Percentiles rank a stretch among this genome's conserved stretches.
Conservation (phyloP, 1,140 invertebrate species). For the Fopius arisanus region DNA sequence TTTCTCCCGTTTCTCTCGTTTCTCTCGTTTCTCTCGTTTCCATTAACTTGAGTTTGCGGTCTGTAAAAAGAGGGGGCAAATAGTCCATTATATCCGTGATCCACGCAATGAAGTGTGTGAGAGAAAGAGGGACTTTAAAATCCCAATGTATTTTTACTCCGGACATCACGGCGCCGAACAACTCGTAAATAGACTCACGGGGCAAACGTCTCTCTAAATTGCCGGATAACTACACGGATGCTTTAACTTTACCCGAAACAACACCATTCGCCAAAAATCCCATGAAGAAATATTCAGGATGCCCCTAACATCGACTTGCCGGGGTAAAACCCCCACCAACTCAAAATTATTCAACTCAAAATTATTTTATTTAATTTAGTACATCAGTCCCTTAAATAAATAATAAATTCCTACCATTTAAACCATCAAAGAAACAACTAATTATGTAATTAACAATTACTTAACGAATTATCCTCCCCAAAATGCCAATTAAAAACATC, state of each 20-base stretch:
- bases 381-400: too few species aligned
- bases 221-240: slow-evolving; percentile 19
- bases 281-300: too few species aligned
- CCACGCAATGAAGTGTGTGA: slow-evolving; percentile 1
- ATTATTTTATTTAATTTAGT: too few species aligned
- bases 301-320: too few species aligned
- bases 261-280: not conserved
- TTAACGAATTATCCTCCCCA: too few species aligned
- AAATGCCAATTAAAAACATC: not conserved
- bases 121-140: slow-evolving; percentile 31
- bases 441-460: too few species aligned
- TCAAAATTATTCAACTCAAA: too few species aligned
- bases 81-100: not conserved
- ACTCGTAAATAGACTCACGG: slow-evolving; percentile 65
- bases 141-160: slow-evolving; percentile 64
- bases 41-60: not conserved
- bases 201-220: slow-evolving; percentile 35
- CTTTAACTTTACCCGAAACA: slow-evolving; percentile 8
- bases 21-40: not conserved
- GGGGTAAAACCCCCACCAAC: too few species aligned
- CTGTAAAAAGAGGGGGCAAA: not conserved
- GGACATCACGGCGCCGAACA: slow-evolving; percentile 66
- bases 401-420: not conserved
- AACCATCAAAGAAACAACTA: too few species aligned
- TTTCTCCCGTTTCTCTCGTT: not conserved